Evolutionary conservation across 2,888 invertebrate species (phyloP).

Genomic region (Pinctada fucata): DNA sequence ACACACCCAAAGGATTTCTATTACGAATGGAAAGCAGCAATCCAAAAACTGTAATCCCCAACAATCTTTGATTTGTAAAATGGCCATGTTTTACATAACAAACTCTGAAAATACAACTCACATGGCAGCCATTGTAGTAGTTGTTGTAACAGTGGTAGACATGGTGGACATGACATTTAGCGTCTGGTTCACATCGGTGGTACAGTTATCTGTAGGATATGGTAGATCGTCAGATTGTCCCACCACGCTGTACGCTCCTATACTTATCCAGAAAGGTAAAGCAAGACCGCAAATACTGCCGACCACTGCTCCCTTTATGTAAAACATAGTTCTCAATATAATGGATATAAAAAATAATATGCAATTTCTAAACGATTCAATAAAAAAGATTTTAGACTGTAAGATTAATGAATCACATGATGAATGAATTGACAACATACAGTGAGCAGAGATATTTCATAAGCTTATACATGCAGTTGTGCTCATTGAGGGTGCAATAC

Average conservation of each 20-base stretch:
- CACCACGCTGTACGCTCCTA: slow-evolving; percentile 61
- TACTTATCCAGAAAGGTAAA: slow-evolving; percentile 67
- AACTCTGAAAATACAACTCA: slow-evolving; percentile 3
- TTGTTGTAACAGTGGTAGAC: slow-evolving; percentile 5
- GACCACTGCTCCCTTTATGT: slow-evolving; percentile 55
- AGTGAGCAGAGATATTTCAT: too few relatives aligned
- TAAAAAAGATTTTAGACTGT: too few relatives aligned
- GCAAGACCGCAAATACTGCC: slow-evolving; percentile 63
- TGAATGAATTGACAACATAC: too few relatives aligned
- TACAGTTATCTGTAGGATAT: slow-evolving; percentile 49
- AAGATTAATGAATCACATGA: not conserved
- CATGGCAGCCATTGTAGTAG: slow-evolving; percentile 10
- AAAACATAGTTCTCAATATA: not conserved
- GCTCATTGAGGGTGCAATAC: too few relatives aligned
- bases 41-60: too few relatives aligned
- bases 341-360: not conserved
- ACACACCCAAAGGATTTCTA: too few relatives aligned
- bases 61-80: too few relatives aligned
- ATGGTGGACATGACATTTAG: slow-evolving; percentile 12
- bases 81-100: too few relatives aligned
- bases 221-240: slow-evolving; percentile 34
- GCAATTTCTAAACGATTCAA: not conserved
- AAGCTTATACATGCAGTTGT: too few relatives aligned
- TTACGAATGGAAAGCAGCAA: too few relatives aligned
- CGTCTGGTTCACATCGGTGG: slow-evolving; percentile 25